A percentile compares a stretch with the other conserved stretches of the same genome.
Evolutionary conservation across 1,140 invertebrate genomes (phyloP).

Genomic region (Harpegnathos saltator): DNA sequence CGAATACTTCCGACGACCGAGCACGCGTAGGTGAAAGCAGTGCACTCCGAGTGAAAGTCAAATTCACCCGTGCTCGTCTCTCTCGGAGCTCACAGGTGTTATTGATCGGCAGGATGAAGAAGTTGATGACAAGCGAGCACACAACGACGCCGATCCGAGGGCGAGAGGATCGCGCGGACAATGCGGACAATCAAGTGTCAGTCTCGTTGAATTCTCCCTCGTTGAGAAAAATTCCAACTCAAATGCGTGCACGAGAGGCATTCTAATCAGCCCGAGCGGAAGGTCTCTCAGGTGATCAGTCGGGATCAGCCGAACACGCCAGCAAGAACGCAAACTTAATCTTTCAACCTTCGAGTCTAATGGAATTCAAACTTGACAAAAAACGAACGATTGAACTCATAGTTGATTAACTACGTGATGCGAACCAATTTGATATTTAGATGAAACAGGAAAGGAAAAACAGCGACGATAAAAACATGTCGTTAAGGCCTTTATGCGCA

Average conservation of each 20-base stretch:
- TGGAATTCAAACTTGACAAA: neutral
- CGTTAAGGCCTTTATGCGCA: neutral
- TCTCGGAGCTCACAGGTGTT: constrained; percentile 26
- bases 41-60: constrained; percentile 69
- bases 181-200: neutral
- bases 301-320: too few species aligned
- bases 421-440: constrained; percentile 1
- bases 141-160: constrained; percentile 3
- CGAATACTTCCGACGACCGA: constrained; percentile 57
- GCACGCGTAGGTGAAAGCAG: constrained; percentile 61
- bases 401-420: neutral
- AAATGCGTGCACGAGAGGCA: neutral
- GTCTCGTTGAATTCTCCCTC: neutral
- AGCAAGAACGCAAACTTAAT: neutral
- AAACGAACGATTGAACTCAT: neutral
- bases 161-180: neutral
- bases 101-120: constrained; percentile 53
- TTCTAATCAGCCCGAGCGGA: neutral
- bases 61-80: constrained; percentile 44
- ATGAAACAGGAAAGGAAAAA: neutral
- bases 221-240: neutral
- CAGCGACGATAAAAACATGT: neutral
- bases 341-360: neutral
- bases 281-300: neutral
- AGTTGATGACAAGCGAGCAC: neutral